Percentiles rank a stretch among this genome's conserved stretches.
These are phyloP conservation scores for Orgyia antiqua DNA, from an alignment of 2,888 invertebrate species.

Conservation along the genomic window DNA sequence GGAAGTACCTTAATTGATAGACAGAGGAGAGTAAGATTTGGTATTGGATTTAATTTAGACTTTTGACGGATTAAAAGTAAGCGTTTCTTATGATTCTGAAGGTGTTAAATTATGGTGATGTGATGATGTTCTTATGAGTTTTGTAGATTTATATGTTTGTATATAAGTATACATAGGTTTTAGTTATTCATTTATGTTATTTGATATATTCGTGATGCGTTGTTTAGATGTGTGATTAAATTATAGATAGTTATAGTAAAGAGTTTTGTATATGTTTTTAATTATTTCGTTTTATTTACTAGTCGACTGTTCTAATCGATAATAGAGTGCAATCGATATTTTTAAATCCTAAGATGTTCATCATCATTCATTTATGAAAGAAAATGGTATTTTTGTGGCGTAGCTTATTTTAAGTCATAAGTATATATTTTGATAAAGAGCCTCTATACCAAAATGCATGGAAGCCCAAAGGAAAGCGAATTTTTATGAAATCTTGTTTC, in stretches of 20 bases:
- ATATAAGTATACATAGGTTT: constrained; percentile 77
- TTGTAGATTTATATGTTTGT: constrained; percentile 68
- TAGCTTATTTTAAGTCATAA: no score
- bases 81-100: constrained; percentile 19
- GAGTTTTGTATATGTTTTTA: no score
- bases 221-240: constrained; percentile 55
- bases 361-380: no score
- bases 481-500: no score
- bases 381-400: no score
- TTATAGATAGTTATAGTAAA: constrained; percentile 19
- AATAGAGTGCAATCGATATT: no score
- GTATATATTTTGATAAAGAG: no score
- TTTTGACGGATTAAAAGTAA: constrained; percentile 38
- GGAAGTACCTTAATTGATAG: constrained; percentile 60
- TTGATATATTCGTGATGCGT: constrained; percentile 31
- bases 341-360: no score
- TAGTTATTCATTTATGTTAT: constrained; percentile 65
- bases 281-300: no score
- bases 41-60: constrained; percentile 63
- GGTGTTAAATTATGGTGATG: constrained; percentile 15
- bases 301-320: no score
- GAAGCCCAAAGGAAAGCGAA: no score
- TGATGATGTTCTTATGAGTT: constrained; percentile 13
- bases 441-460: no score
- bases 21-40: constrained; percentile 57